Conservation (phyloP, 2,113 vertebrate genomes). For the Otolemur garnettii region DNA sequence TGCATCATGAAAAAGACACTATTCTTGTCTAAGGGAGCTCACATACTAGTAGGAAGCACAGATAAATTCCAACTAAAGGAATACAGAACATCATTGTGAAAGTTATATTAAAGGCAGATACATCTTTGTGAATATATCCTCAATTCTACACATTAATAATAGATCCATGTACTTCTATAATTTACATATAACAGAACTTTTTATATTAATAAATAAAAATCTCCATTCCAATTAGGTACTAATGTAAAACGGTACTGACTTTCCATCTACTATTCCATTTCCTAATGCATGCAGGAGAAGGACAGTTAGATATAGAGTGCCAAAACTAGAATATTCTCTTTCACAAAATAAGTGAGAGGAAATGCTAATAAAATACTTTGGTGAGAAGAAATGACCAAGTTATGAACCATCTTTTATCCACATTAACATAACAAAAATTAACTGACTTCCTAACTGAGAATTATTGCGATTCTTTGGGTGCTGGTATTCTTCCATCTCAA, state of each 20-base stretch:
- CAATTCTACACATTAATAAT: slow-evolving; percentile 26
- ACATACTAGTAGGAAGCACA: slow-evolving; percentile 32
- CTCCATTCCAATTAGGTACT: slow-evolving; percentile 46
- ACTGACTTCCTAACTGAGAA: slow-evolving; percentile 13
- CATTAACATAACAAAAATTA: slow-evolving; percentile 27
- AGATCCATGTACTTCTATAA: not conserved
- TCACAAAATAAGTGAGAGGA: slow-evolving; percentile 34
- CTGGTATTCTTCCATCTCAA: not conserved
- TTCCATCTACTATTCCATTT: slow-evolving; percentile 33
- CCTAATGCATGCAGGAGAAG: not conserved
- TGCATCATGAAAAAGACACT: not conserved
- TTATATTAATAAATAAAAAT: slow-evolving; percentile 60
- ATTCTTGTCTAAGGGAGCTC: not conserved
- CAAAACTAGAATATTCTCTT: slow-evolving; percentile 44
- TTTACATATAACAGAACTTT: slow-evolving; percentile 46
- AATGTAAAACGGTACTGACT: slow-evolving; percentile 42
- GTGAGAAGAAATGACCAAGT: slow-evolving; percentile 13
- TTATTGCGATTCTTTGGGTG: not conserved
- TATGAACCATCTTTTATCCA: not conserved
- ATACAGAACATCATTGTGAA: not conserved
- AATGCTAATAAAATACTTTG: slow-evolving; percentile 48
- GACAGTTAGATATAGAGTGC: not conserved
- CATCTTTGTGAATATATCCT: slow-evolving; percentile 42
- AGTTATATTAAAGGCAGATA: not conserved
- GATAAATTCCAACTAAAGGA: not conserved